Evolutionary conservation across 2,888 invertebrate species (phyloP), one percentile per base, ranked within the genome.

Genomic region (Erebia ligea): DNA sequence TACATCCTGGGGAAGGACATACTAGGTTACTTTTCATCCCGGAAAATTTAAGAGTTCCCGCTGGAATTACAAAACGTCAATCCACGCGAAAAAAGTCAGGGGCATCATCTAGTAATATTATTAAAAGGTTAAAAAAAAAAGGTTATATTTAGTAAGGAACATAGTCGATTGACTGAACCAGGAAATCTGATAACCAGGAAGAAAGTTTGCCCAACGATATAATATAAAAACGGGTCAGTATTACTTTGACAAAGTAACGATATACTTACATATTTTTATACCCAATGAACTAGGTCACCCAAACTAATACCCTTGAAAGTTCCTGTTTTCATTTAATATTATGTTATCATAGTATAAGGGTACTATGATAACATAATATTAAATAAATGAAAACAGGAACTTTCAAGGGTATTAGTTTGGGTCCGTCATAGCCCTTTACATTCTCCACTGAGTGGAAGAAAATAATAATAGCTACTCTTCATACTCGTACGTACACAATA

Each of bases 291-390:
- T 17, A 17, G 58, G 42, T n/a, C 40, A 10, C 17, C 19, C 52
- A 19, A 48, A 62, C n/a, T 58, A 40, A 58, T 40, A 58, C 8
- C 40, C 34, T 40, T n/a, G 45, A 15, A 62, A 62, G 6, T 45
- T 45, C 19, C 17, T 62, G 19, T 21, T 48, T 62, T 21, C 61
- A 34, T 62, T 62, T 45, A 62, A 21, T 19, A 45, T 62, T 62
- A 45, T 13, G 45, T 56, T 56, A 56, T 6, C 56, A 11, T 21
- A 21, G 21, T 21, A 21, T n/a, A n/a, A n/a, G n/a, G n/a, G n/a
- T 21, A 21, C 21, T 21, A 21, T 11, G 56, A 6, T 56, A 56
- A 56, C 45, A 13, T 45, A 62, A 62, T 45, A 19, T 21, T 62
- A 45, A 62, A 62, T 62, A 45, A 62, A 62, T 34, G 61, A 21